These are phyloP conservation scores for Julus scandinavius DNA, from an alignment of 2,888 invertebrate genomes.

Conservation along the genomic window DNA sequence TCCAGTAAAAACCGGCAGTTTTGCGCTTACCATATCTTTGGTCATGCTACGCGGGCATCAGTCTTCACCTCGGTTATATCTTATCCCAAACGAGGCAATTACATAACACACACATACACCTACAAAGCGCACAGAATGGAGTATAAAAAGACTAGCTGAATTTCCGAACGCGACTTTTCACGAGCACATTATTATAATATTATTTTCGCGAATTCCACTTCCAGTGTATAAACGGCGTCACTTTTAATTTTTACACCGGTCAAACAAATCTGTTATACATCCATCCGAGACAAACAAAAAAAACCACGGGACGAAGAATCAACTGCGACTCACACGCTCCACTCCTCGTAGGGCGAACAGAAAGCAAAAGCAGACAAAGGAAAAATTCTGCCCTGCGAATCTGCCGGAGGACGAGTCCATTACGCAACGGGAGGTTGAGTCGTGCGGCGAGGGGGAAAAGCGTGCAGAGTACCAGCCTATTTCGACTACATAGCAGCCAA, in stretches of 20 bases:
- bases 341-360: background rate
- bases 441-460: background rate
- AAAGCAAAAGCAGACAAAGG: conserved; percentile 33
- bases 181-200: background rate
- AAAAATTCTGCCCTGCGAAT: background rate
- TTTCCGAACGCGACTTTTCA: background rate
- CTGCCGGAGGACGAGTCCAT: background rate
- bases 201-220: background rate
- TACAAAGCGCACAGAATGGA: background rate
- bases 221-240: background rate
- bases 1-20: background rate
- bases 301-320: background rate
- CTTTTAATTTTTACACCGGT: too few species aligned
- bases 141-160: background rate
- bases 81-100: conserved; percentile 2
- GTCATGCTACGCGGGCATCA: conserved; percentile 18
- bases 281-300: background rate
- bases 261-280: too few species aligned
- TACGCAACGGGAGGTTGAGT: background rate
- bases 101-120: background rate
- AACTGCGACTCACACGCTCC: background rate
- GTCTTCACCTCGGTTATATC: background rate
- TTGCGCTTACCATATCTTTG: background rate
- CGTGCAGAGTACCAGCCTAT: background rate
- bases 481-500: too few species aligned